Conservation (phyloP, 2,888 invertebrate genomes). For the Andrena marginata region DNA sequence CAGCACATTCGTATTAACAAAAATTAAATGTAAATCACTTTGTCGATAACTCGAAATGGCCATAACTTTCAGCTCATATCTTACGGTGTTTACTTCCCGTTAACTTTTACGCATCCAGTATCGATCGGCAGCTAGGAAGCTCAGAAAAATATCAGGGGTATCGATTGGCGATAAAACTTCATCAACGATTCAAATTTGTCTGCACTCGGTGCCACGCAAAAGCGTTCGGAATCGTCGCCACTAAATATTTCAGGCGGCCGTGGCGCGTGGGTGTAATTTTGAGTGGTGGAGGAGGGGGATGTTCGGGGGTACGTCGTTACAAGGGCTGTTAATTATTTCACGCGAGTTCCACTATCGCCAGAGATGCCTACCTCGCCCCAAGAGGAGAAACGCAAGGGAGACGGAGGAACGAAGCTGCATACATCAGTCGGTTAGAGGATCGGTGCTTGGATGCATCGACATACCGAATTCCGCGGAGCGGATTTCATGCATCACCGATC, state of each 20-base stretch:
- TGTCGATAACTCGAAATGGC: too few species aligned
- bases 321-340: slow-evolving; percentile 83
- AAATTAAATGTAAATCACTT: not conserved
- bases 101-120: not conserved
- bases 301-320: slow-evolving; percentile 52
- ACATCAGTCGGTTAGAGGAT: slow-evolving; percentile 20
- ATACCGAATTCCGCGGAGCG: slow-evolving; percentile 55
- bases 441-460: slow-evolving; percentile 49
- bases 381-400: not conserved
- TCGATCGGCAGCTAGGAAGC: not conserved
- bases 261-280: slow-evolving; percentile 72
- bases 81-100: not conserved
- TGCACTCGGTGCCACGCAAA: not conserved
- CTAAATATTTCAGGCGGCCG: slow-evolving; percentile 77
- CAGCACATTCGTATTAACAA: not conserved
- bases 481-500: slow-evolving; percentile 67
- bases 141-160: not conserved
- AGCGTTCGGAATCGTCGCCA: slow-evolving; percentile 68
- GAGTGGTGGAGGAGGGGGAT: slow-evolving; percentile 50
- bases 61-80: too few species aligned
- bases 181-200: slow-evolving; percentile 46
- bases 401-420: slow-evolving; percentile 18
- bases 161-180: not conserved
- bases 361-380: slow-evolving; percentile 66
- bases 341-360: slow-evolving; percentile 75